Percentiles rank a stretch among this genome's conserved stretches.
phyloP scores from a whole-genome alignment of 2,113 vertebrate genomes.

The Seriola dumerili region DNA sequence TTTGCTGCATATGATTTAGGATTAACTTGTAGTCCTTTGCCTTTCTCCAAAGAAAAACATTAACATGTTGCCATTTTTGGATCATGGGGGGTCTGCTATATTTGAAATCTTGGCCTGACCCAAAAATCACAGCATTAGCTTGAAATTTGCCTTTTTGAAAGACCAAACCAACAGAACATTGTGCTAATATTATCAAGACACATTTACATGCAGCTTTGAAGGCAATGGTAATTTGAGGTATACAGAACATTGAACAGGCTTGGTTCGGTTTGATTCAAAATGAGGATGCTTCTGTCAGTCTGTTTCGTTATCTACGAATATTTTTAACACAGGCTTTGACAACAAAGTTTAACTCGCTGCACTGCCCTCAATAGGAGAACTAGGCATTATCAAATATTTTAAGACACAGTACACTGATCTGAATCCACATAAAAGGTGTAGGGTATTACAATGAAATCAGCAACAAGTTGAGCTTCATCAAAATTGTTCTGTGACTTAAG shows the following conservation, averaged over 20 bases:
- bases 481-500: too few species aligned
- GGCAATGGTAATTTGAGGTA: slow-evolving; percentile 7
- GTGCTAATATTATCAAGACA: not conserved
- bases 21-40: not conserved
- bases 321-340: not conserved
- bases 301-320: not conserved
- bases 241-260: not conserved
- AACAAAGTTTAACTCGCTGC: not conserved
- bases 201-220: not conserved
- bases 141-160: not conserved
- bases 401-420: not conserved
- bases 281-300: not conserved
- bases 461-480: not conserved
- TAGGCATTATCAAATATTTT: not conserved
- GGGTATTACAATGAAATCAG: not conserved
- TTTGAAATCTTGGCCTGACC: not conserved
- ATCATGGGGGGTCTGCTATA: not conserved
- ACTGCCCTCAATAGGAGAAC: not conserved
- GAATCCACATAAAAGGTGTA: not conserved
- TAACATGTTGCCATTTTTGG: not conserved
- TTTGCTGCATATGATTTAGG: not conserved
- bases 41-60: not conserved
- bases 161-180: not conserved
- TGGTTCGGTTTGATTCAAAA: not conserved
- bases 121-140: not conserved